A percentile compares a stretch with the other conserved stretches of the same genome.
Conservation (phyloP, 1,140 invertebrate species). For the Trachymyrmex septentrionalis region DNA sequence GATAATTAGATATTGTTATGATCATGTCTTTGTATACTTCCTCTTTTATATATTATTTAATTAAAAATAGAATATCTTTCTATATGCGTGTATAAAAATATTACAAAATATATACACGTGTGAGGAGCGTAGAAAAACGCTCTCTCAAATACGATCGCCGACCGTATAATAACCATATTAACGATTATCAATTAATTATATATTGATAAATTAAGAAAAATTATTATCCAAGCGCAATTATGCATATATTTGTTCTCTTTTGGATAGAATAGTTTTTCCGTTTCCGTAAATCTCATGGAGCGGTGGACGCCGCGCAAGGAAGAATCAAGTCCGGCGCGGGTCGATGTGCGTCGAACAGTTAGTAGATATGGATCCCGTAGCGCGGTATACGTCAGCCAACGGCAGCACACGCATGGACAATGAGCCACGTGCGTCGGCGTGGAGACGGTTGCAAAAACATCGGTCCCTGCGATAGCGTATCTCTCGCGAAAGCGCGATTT, state of each 20-base stretch:
- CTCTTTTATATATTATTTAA: background rate
- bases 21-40: too few relatives aligned
- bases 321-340: conserved; percentile 17
- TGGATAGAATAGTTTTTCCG: conserved; percentile 1
- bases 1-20: background rate
- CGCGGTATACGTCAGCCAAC: conserved; percentile 29
- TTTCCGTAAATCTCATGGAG: background rate
- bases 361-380: conserved; percentile 54
- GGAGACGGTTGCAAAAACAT: conserved; percentile 77
- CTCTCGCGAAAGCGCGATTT: conserved; percentile 64
- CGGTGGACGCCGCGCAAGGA: background rate
- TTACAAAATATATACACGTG: background rate
- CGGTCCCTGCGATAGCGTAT: conserved; percentile 6
- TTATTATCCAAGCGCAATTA: background rate
- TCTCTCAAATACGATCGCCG: background rate
- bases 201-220: background rate
- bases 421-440: conserved; percentile 41
- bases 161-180: background rate
- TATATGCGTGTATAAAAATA: background rate
- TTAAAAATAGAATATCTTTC: background rate
- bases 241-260: background rate
- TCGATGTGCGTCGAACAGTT: conserved; percentile 66
- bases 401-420: conserved; percentile 34
- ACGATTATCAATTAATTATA: background rate
- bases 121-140: background rate